phyloP scores from a whole-genome alignment of 2,888 invertebrate species.

The Oxycera nigricornis region DNA sequence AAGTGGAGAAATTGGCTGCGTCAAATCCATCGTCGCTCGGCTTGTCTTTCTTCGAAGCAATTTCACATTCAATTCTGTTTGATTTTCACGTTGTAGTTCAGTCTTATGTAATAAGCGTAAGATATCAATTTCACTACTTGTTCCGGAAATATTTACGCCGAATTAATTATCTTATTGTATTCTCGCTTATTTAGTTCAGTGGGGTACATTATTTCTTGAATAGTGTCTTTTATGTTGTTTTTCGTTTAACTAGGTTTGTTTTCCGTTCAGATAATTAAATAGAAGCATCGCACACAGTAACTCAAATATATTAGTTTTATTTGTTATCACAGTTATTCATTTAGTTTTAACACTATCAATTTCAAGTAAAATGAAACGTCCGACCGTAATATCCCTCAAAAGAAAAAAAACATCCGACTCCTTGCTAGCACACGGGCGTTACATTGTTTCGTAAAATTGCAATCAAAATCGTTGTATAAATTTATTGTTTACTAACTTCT shows the following conservation, averaged over 20 bases:
- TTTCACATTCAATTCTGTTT: slow-evolving; percentile 11
- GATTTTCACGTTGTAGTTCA: slow-evolving; percentile 11
- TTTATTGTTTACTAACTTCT: not conserved
- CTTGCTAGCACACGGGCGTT: not conserved
- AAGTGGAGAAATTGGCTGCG: not conserved
- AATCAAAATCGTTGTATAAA: slow-evolving; percentile 31
- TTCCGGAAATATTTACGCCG: not conserved
- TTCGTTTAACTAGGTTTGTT: not conserved
- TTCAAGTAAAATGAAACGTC: not conserved
- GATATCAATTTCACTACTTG: not conserved
- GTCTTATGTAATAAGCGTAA: slow-evolving; percentile 20
- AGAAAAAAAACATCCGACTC: not conserved
- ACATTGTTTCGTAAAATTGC: slow-evolving; percentile 9
- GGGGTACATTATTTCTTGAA: not conserved
- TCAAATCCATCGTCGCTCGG: not conserved
- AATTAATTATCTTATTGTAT: slow-evolving; percentile 2
- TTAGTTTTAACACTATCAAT: slow-evolving; percentile 19
- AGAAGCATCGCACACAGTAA: slow-evolving; percentile 19
- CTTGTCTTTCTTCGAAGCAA: not conserved
- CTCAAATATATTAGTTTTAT: slow-evolving; percentile 11
- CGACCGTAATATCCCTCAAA: not conserved
- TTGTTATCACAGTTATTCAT: slow-evolving; percentile 35
- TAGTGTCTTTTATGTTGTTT: not conserved
- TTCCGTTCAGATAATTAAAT: not conserved
- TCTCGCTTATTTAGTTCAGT: not conserved